Conservation (phyloP, 1,140 invertebrate species). For the Reticulitermes speratus region DNA sequence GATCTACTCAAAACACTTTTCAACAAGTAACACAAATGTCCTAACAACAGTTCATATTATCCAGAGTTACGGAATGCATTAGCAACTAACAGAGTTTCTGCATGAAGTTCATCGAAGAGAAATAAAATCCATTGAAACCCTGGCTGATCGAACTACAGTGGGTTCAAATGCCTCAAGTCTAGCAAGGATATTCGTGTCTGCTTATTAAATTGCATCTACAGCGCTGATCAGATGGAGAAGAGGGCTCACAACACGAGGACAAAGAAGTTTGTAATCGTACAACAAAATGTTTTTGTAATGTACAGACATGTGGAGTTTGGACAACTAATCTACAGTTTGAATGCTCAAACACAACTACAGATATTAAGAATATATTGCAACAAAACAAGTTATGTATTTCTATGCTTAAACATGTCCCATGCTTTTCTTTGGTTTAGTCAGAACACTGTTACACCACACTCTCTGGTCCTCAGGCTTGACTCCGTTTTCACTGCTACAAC, state of each 20-base stretch:
- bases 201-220: not conserved
- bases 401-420: too few relatives aligned
- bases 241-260: not conserved
- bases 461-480: too few relatives aligned
- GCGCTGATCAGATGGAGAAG: not conserved
- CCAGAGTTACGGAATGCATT: not conserved
- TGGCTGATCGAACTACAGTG: not conserved
- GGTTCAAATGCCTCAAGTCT: constrained; percentile 3
- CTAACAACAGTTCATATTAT: not conserved
- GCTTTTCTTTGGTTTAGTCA: too few relatives aligned
- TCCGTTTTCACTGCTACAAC: too few relatives aligned
- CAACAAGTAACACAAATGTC: not conserved
- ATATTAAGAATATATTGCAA: too few relatives aligned
- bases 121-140: not conserved
- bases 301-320: not conserved
- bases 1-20: not conserved
- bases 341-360: too few relatives aligned
- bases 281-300: not conserved
- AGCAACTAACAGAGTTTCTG: not conserved
- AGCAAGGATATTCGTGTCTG: not conserved
- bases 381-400: too few relatives aligned
- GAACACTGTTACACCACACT: too few relatives aligned
- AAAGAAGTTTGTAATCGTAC: not conserved
- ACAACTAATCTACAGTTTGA: too few relatives aligned
- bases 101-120: not conserved